Conservation (phyloP, 2,113 vertebrate genomes). For the Enhydra lutris region DNA sequence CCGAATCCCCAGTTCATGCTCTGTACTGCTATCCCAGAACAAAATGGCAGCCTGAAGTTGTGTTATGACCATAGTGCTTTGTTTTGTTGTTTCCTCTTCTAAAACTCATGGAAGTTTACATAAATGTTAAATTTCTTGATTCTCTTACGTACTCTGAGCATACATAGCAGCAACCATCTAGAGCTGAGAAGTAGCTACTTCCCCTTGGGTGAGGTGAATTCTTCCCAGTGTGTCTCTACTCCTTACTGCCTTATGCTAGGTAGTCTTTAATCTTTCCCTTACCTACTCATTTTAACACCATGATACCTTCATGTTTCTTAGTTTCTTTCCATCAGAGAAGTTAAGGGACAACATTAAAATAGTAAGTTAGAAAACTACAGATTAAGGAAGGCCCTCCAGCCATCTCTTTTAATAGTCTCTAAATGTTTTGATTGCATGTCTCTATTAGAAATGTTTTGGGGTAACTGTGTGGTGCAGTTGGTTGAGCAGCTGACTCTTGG, state of each 20-base stretch:
- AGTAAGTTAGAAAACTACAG: neutral
- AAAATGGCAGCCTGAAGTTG: neutral
- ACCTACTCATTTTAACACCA: neutral
- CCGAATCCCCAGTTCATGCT: too few relatives aligned
- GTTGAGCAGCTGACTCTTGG: neutral
- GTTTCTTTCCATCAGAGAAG: neutral
- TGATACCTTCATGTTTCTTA: neutral
- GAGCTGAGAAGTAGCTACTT: neutral
- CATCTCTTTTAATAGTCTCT: neutral
- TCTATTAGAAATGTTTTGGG: neutral
- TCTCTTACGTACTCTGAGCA: neutral
- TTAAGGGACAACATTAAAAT: neutral
- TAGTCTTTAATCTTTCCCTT: neutral
- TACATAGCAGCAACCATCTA: neutral
- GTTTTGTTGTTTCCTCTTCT: neutral
- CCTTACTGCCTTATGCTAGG: neutral
- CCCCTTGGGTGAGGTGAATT: neutral
- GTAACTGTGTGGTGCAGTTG: neutral
- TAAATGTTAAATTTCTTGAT: neutral
- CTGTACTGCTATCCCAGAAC: too few relatives aligned
- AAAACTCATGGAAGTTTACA: neutral
- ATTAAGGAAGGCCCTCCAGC: neutral
- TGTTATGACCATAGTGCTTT: neutral
- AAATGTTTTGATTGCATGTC: neutral
- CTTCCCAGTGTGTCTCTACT: neutral